Base-by-base conservation (phyloP, 2,888 invertebrate genomes). In the Dasypolia templi region DNA sequence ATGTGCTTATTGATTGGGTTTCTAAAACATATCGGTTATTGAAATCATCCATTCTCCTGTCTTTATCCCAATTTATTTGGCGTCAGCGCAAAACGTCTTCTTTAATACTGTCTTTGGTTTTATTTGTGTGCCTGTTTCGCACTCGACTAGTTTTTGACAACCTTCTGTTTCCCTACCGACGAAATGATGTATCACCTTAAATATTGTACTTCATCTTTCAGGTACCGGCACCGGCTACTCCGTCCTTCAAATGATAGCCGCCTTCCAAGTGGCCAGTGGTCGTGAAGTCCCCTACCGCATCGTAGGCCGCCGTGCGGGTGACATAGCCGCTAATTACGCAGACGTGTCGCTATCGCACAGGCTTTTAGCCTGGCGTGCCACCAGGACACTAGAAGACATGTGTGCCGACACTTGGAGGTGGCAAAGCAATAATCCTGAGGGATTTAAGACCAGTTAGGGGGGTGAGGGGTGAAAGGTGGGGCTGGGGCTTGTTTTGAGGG, bases 371-470 rank as follows among this genome's bases (percentile, higher is more conserved):
- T 99, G 99, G 99, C 96, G 97, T 42, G 98, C 99, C 29, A 96
- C 96, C n/a, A 97, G 97, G 90, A 97, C 97, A 76, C 95, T 99
- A 7, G 95, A 97, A 19, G 98, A 98, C 84, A 99, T 99, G 99
- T 99, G 99, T 92, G 93, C 91, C 17, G 99, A 99, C 91, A 97
- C 98, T 0, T 99, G 99, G 99, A 97, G 97, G 69, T 99, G 99
- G 99, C 99, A 99, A 93, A 97, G 97, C 67, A 95, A 95, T 69
- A 98, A 99, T 95, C 99, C 99, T 2, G 96, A 97, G 78, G 99
- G 99, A 0, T 98, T 95, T 63, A 91, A 89, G 64, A 87, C 69
- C 72, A 86, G 83, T 65, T 84, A 77, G 12, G 22, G 3, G 2
- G 49, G 6, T 61, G 32, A 11, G n/a, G 3, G n/a, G n/a, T n/a